Conservation (phyloP, 2,113 vertebrate genomes). For the Rynchops niger region DNA sequence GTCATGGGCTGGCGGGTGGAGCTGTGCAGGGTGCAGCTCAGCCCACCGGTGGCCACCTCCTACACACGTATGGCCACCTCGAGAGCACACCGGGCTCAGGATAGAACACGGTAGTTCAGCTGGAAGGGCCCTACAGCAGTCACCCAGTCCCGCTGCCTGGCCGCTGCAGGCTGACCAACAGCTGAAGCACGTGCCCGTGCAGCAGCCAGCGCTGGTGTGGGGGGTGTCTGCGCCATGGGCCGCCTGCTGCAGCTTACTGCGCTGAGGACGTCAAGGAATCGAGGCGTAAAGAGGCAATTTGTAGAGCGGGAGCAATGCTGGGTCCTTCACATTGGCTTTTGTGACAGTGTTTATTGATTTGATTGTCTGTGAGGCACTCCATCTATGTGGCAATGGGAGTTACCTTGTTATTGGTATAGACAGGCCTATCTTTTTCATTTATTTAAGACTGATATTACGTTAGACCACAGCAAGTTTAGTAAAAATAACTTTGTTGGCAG, state of each 20-base stretch:
- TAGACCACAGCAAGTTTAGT: not conserved
- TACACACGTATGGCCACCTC: accelerated
- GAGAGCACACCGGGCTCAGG: not conserved
- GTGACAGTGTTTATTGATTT: too few relatives aligned
- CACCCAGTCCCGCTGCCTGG: not conserved
- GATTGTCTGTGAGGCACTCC: not conserved
- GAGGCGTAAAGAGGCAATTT: not conserved
- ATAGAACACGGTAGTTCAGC: accelerated
- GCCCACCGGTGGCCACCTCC: not conserved
- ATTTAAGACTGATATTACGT: not conserved
- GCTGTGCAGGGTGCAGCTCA: not conserved
- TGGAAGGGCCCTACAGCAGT: not conserved
- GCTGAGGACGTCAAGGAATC: not conserved
- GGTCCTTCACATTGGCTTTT: not conserved
- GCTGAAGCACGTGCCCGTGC: accelerated
- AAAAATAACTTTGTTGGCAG: not conserved
- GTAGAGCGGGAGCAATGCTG: not conserved
- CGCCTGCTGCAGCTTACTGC: not conserved
- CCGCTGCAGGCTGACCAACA: not conserved
- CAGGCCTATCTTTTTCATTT: not conserved
- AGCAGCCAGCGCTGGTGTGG: not conserved
- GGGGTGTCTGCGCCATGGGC: accelerated
- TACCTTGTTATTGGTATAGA: not conserved
- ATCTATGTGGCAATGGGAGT: accelerated
- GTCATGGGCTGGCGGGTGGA: not conserved